phyloP scores from a whole-genome alignment of 2,888 invertebrate species.

The Pteria penguin region DNA sequence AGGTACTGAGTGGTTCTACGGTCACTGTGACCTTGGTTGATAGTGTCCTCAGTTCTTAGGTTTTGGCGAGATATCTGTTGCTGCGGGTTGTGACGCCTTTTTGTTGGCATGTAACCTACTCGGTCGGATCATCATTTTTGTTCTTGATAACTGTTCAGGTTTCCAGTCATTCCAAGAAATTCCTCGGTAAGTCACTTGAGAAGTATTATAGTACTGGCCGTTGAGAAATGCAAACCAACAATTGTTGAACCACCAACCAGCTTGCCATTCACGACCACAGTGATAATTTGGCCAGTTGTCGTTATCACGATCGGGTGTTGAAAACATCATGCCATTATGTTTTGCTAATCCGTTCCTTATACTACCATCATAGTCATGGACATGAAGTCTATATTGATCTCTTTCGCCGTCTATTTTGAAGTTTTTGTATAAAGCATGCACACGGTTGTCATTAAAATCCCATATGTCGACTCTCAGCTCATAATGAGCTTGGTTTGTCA shows the following conservation, averaged over 20 bases:
- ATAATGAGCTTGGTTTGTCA: conserved; percentile 76
- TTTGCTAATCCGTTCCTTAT: conserved; percentile 93
- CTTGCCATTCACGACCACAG: conserved; percentile 95
- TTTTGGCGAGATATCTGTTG: background rate
- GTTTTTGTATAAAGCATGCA: conserved; percentile 73
- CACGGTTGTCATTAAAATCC: conserved; percentile 77
- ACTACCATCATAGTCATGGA: conserved; percentile 83
- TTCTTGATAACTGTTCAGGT: conserved; percentile 74
- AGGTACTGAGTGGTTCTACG: too few species aligned
- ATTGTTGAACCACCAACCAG: conserved; percentile 98
- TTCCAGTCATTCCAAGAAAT: conserved; percentile 79
- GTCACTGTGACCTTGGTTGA: too few species aligned
- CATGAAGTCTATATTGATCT: conserved; percentile 73
- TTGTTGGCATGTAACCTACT: conserved; percentile 43
- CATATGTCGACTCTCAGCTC: conserved; percentile 76
- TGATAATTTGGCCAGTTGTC: conserved; percentile 89
- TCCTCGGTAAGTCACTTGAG: conserved; percentile 71
- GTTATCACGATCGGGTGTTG: conserved; percentile 92
- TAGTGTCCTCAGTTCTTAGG: background rate
- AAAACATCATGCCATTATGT: conserved; percentile 94
- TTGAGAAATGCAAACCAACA: conserved; percentile 97
- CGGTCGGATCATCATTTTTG: conserved; percentile 80
- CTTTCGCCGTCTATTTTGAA: conserved; percentile 77
- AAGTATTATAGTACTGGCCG: conserved; percentile 87
- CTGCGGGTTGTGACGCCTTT: background rate